Evolutionary conservation across 2,888 invertebrate genomes (phyloP), one percentile per base, ranked within the genome.

Genomic region (Hydrotaea diabolus): DNA sequence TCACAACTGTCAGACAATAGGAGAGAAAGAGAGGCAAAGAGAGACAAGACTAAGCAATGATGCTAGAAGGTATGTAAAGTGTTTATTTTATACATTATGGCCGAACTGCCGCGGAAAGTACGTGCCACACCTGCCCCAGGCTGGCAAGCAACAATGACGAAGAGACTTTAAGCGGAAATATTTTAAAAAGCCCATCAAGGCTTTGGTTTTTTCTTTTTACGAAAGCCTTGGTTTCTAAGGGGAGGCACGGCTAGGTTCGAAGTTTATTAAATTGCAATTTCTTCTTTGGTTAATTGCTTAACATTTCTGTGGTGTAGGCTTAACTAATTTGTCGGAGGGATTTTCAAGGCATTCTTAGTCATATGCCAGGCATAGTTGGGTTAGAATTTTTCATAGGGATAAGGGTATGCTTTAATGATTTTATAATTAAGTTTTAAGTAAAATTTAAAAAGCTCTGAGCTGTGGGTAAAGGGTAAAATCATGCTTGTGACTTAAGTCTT

Each of bases 51-150:
- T 9, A 39, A 39, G 11, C 39, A 46, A 69, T 57, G 66, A 75
- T 62, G 57, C 66, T 36, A 19, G 39, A 31, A 73, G 71, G 19
- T 53, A 76, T 81, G 78, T 76, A 77, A 77, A 76, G 78, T 80
- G 71, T 39, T 46, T 64, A 21, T 71, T 39, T 46, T 62, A 71
- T 80, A 57, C 59, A 36, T 75, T 69, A 11, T 55, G 43, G 69
- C 66, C 62, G 15, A 55, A 7, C 31, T 31, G 3, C 7, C 7
- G 2, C 2, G 31, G 21, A 72, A 39, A 78, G 77, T 55, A 80
- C 77, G 36, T 73, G 78, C 57, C 78, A 78, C 81, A 84, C 80
- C 83, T 80, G 72, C 59, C 5, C 17, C 17, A 62, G n/a, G n/a
- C n/a, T 23, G 31, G 57, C 17, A 1, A 17, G 2, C 66, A 36